Conservation (phyloP, 2,797 vertebrate genomes). For the Pygocentrus nattereri region DNA sequence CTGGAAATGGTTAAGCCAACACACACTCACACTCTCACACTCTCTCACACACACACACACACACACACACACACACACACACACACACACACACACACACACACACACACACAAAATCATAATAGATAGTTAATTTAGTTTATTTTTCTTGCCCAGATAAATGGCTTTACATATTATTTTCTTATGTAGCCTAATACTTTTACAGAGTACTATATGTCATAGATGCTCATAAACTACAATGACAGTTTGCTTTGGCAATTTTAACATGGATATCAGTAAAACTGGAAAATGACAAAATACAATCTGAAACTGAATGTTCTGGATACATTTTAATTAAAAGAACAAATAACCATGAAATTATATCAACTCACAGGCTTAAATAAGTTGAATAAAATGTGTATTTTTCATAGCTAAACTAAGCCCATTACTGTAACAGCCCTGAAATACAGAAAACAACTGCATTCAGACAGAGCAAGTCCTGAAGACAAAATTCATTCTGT, state of each 20-base stretch:
- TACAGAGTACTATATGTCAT: neutral
- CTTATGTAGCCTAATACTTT: neutral
- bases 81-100: neutral
- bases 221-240: neutral
- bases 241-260: no score
- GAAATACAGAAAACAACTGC: conserved; percentile 54
- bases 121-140: no score
- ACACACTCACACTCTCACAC: neutral
- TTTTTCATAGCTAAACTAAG: conserved; percentile 57
- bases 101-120: neutral
- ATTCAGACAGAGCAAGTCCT: conserved; percentile 70
- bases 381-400: conserved; percentile 64
- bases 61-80: no score
- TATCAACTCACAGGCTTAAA: conserved; percentile 61
- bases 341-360: conserved; percentile 56
- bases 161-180: neutral
- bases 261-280: neutral
- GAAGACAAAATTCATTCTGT: conserved; percentile 70
- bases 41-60: no score
- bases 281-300: neutral
- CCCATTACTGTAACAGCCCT: conserved; percentile 15
- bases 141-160: neutral
- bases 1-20: neutral
- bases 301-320: neutral
- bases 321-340: conserved; percentile 57